Conservation (phyloP, 2,797 vertebrate genomes). For the Pangasius mekongensis region DNA sequence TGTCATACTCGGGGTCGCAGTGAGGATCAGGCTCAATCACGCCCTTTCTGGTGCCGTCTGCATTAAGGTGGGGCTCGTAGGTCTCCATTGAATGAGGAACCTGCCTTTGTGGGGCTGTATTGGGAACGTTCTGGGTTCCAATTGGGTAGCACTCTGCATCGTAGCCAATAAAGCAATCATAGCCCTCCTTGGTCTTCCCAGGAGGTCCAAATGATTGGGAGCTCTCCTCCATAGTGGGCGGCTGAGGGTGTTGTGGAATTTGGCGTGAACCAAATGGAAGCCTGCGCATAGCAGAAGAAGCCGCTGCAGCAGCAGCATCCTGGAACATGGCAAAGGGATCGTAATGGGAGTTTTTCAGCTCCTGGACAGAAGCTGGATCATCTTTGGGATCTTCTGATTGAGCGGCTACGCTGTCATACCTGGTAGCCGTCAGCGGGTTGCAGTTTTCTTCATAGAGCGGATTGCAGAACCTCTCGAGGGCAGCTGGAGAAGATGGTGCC, state of each 20-base stretch:
- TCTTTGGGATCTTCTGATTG: slow-evolving; percentile 63
- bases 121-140: slow-evolving; percentile 59
- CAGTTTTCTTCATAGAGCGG: slow-evolving; percentile 77
- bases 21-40: slow-evolving; percentile 78
- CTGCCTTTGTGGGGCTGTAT: slow-evolving; percentile 61
- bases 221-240: slow-evolving; percentile 63
- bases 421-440: slow-evolving; percentile 76
- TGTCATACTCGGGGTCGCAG: slow-evolving; percentile 80
- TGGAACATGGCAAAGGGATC: slow-evolving; percentile 74
- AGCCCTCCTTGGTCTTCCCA: slow-evolving; percentile 82
- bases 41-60: slow-evolving; percentile 67
- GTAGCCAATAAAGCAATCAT: slow-evolving; percentile 81
- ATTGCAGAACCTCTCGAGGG: slow-evolving; percentile 70
- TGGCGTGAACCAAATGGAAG: slow-evolving; percentile 62
- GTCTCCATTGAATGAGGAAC: slow-evolving; percentile 62
- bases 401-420: slow-evolving; percentile 59
- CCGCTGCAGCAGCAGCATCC: slow-evolving; percentile 46
- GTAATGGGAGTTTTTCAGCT: slow-evolving; percentile 50
- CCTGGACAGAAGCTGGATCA: slow-evolving; percentile 63
- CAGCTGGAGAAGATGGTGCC: slow-evolving; percentile 63
- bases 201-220: slow-evolving; percentile 74
- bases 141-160: slow-evolving; percentile 77
- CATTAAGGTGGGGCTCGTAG: slow-evolving; percentile 75
- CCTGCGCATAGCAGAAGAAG: slow-evolving; percentile 50
- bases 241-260: slow-evolving; percentile 61